Percentiles rank a stretch among this genome's conserved stretches.
Evolutionary conservation across 2,888 invertebrate genomes (phyloP).

Genomic region (Epinotia bilunana): DNA sequence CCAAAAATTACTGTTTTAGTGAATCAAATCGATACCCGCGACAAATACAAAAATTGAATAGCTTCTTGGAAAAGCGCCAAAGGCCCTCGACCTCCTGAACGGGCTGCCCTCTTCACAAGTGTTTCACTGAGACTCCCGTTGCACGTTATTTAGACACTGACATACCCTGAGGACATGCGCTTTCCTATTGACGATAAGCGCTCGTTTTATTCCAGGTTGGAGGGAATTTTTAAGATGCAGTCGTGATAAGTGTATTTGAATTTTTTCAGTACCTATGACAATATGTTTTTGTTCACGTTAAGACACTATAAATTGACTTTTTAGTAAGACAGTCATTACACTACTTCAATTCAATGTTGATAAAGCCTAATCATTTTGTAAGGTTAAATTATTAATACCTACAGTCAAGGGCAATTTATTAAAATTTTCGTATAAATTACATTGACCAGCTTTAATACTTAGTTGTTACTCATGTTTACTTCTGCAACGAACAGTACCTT

Average conservation of each 20-base stretch:
- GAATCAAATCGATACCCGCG: slow-evolving; percentile 76
- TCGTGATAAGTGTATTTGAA: not conserved
- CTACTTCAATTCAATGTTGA: too few species aligned
- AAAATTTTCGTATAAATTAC: too few species aligned
- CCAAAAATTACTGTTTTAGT: slow-evolving; percentile 67
- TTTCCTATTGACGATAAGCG: not conserved
- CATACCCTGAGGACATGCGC: slow-evolving; percentile 18
- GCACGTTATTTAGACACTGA: slow-evolving; percentile 47
- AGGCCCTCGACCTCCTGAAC: slow-evolving; percentile 63
- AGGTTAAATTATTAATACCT: too few species aligned
- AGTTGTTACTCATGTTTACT: not conserved
- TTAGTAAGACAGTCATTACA: too few species aligned
- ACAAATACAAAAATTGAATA: slow-evolving; percentile 63
- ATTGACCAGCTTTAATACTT: not conserved
- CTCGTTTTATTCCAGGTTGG: not conserved
- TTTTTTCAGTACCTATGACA: too few species aligned
- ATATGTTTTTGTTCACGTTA: too few species aligned
- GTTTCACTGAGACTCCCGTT: slow-evolving; percentile 43
- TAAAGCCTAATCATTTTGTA: too few species aligned
- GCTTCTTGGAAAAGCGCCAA: slow-evolving; percentile 73
- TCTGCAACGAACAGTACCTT: not conserved
- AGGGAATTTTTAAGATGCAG: slow-evolving; percentile 4
- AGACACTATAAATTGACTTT: too few species aligned
- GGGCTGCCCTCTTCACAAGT: slow-evolving; percentile 58
- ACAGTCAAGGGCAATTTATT: too few species aligned